Evolutionary conservation across 2,797 vertebrate genomes (phyloP).

Genomic region (Serranus cabrilla): DNA sequence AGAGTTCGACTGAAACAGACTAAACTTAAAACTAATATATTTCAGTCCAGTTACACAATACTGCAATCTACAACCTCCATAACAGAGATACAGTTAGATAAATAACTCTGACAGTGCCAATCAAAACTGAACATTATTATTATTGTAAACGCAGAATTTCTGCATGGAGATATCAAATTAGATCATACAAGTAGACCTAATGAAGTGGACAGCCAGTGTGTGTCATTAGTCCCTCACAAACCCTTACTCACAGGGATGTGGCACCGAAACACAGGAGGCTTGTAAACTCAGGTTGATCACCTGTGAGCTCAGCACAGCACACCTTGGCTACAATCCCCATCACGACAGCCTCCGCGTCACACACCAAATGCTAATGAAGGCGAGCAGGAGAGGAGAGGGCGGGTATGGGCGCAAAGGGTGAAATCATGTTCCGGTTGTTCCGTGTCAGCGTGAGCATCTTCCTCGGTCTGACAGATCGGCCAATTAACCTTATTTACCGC

Average conservation of each 20-base stretch:
- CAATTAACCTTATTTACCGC: slow-evolving; percentile 91
- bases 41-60: too few species aligned
- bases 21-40: too few species aligned
- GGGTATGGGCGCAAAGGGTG: slow-evolving; percentile 53
- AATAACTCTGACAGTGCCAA: too few species aligned
- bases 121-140: too few species aligned
- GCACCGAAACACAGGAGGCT: slow-evolving; percentile 8
- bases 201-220: too few species aligned
- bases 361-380: slow-evolving; percentile 74
- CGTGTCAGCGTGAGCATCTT: slow-evolving; percentile 83
- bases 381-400: slow-evolving; percentile 49
- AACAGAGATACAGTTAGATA: too few species aligned
- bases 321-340: slow-evolving; percentile 58
- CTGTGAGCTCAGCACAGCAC: slow-evolving; percentile 47
- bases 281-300: slow-evolving; percentile 30
- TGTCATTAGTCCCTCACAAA: neutral
- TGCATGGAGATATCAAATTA: too few species aligned
- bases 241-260: neutral
- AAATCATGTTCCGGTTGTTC: slow-evolving; percentile 79
- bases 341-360: slow-evolving; percentile 27
- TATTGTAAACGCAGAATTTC: too few species aligned
- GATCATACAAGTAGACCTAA: too few species aligned
- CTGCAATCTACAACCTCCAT: too few species aligned
- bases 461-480: slow-evolving; percentile 85
- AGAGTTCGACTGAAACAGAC: too few species aligned